A percentile compares a stretch with the other conserved stretches of the same genome.
phyloP scores from a whole-genome alignment of 2,888 invertebrate genomes.

The Punctoribates punctum region DNA sequence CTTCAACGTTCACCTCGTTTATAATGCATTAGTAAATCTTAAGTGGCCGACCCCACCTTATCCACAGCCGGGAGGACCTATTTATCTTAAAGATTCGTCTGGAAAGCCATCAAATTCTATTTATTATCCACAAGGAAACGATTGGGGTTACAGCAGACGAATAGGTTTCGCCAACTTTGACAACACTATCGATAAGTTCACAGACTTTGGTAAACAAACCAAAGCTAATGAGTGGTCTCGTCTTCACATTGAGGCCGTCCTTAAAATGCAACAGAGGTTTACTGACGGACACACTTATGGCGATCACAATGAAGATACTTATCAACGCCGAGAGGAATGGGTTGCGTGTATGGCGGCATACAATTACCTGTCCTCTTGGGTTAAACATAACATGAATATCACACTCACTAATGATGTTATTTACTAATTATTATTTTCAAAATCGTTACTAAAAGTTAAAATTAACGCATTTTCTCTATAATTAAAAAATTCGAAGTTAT shows the following conservation, averaged over 20 bases:
- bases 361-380: neutral
- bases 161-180: neutral
- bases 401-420: neutral
- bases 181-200: neutral
- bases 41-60: neutral
- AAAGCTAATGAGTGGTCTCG: neutral
- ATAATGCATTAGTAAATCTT: neutral
- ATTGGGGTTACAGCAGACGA: neutral
- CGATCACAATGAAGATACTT: neutral
- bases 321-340: neutral
- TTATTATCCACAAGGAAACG: neutral
- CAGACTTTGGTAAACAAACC: neutral
- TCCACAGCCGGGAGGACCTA: neutral
- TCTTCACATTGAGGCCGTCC: neutral
- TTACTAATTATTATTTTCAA: too few species aligned
- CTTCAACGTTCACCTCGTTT: neutral
- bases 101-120: neutral
- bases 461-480: too few species aligned
- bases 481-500: too few species aligned
- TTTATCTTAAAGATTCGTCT: neutral
- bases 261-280: neutral
- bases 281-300: conserved; percentile 12
- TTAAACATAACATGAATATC: neutral
- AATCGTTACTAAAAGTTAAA: too few species aligned
- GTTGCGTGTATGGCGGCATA: neutral